phyloP scores from a whole-genome alignment of 2,113 vertebrate species.

The Ceratotherium simum region DNA sequence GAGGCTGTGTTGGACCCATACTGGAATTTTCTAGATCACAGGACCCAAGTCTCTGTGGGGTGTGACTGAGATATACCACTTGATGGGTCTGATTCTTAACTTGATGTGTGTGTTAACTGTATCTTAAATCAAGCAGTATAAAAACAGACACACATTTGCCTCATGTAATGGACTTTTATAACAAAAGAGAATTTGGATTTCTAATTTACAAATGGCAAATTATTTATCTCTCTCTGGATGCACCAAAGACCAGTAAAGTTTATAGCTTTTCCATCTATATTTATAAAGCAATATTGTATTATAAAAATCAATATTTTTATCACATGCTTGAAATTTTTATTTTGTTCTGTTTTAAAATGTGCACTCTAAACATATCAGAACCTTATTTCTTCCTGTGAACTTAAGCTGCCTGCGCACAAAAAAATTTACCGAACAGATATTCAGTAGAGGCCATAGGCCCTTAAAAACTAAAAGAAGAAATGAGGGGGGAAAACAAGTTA shows the following conservation, averaged over 20 bases:
- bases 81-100: slow-evolving; percentile 1
- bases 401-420: slow-evolving; percentile 92
- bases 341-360: slow-evolving; percentile 85
- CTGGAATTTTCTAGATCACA: slow-evolving; percentile 44
- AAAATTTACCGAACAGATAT: slow-evolving; percentile 75
- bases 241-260: slow-evolving; percentile 92
- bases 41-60: not conserved
- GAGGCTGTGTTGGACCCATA: not conserved
- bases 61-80: slow-evolving; percentile 13
- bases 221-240: slow-evolving; percentile 86
- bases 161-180: slow-evolving; percentile 74
- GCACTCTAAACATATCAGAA: slow-evolving; percentile 90
- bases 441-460: slow-evolving; percentile 79
- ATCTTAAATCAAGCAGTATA: slow-evolving; percentile 67
- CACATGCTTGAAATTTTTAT: slow-evolving; percentile 88
- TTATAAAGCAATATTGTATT: slow-evolving; percentile 94
- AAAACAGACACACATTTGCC: slow-evolving; percentile 74
- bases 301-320: slow-evolving; percentile 91
- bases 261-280: slow-evolving; percentile 90
- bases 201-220: slow-evolving; percentile 85
- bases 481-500: slow-evolving; percentile 63
- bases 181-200: slow-evolving; percentile 87
- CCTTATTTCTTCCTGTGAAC: slow-evolving; percentile 88
- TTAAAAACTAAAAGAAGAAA: slow-evolving; percentile 68
- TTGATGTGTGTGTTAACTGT: slow-evolving; percentile 22